These are phyloP conservation scores for Pseudotriccus pelzelni DNA, from an alignment of 2,797 vertebrate species.

Conservation along the genomic window DNA sequence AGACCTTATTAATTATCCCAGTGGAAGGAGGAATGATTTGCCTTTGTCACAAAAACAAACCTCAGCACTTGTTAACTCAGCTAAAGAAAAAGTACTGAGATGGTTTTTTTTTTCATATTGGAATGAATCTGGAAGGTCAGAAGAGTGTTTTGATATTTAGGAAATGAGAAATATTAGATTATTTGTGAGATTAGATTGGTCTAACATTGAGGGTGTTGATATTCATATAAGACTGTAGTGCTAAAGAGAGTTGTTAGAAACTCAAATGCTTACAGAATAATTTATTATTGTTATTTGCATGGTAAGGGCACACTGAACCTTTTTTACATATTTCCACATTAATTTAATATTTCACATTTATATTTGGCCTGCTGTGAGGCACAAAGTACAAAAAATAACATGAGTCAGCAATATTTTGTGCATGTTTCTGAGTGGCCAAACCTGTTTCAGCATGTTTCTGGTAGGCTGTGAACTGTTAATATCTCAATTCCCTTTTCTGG, in stretches of 20 bases:
- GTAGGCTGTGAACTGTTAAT: not conserved
- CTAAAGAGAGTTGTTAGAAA: not conserved
- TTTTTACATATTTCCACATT: not conserved
- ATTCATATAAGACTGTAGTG: not conserved
- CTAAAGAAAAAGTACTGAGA: not conserved
- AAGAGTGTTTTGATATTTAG: not conserved
- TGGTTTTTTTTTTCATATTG: not conserved
- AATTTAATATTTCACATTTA: not conserved
- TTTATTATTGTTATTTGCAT: not conserved
- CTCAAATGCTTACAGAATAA: not conserved
- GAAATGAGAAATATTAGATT: not conserved
- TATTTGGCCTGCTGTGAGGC: not conserved
- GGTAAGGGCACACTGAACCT: not conserved
- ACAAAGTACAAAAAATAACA: not conserved
- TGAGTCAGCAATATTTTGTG: not conserved
- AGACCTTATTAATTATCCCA: conserved; percentile 22
- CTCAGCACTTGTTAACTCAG: not conserved
- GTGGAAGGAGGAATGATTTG: not conserved
- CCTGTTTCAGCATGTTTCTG: not conserved
- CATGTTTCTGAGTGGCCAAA: not conserved
- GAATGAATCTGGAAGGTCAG: not conserved
- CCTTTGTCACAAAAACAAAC: not conserved
- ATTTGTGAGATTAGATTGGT: not conserved
- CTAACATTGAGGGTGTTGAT: not conserved
- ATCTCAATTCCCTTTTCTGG: not conserved